phyloP scores from a whole-genome alignment of 2,888 invertebrate species.

The Cantharis rustica region DNA sequence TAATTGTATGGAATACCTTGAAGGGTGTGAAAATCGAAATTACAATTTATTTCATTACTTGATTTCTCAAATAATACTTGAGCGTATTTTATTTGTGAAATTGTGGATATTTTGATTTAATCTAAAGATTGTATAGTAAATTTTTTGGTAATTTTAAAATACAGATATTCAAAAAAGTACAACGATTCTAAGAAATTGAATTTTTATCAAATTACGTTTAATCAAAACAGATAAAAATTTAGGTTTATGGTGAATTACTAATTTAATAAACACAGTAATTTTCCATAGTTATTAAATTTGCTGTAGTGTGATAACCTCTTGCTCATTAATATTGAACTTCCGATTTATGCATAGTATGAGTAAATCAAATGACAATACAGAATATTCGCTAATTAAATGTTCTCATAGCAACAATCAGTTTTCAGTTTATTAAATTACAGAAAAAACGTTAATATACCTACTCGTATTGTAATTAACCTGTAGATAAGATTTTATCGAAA shows the following conservation, averaged over 20 bases:
- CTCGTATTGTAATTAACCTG: neutral
- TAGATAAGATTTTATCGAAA: neutral
- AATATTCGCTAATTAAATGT: neutral
- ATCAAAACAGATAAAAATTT: neutral
- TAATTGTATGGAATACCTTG: too few relatives aligned
- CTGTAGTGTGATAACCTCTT: neutral
- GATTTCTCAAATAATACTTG: too few relatives aligned
- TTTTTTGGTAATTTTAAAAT: neutral
- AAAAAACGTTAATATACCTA: neutral
- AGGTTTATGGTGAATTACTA: neutral
- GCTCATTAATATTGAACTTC: neutral
- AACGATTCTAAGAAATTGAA: neutral
- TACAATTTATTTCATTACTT: too few relatives aligned
- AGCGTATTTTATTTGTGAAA: too few relatives aligned
- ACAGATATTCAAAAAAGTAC: neutral
- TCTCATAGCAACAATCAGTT: neutral
- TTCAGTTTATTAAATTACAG: neutral
- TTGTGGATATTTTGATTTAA: too few relatives aligned
- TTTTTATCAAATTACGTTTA: neutral
- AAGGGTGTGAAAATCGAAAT: too few relatives aligned
- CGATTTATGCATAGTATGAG: neutral
- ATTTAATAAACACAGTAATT: neutral
- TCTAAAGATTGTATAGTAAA: too few relatives aligned
- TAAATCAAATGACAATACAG: neutral
- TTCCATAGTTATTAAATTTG: neutral